These are phyloP conservation scores for Anisognathus igniventris DNA, from an alignment of 2,797 vertebrate genomes.

Conservation along the genomic window DNA sequence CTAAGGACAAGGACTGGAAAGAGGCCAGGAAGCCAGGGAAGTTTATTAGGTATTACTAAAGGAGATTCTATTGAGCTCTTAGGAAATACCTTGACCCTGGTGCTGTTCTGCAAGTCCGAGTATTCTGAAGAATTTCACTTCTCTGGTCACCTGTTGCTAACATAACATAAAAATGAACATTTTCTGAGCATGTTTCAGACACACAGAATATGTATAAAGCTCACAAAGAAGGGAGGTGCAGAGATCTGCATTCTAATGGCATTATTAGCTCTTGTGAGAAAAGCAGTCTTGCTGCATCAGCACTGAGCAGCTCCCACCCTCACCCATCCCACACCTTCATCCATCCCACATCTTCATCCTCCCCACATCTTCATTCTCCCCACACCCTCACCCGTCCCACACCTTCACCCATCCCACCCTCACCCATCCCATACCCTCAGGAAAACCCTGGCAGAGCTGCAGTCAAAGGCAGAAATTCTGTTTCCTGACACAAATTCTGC, in stretches of 20 bases:
- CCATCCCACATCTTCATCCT: not conserved
- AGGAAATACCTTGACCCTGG: not conserved
- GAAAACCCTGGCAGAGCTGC: not conserved
- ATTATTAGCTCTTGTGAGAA: not conserved
- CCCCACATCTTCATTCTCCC: rapidly evolving
- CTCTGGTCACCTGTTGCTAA: not conserved
- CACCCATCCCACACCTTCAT: not conserved
- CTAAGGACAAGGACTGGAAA: constrained; percentile 6
- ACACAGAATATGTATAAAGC: not conserved
- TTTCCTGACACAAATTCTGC: not conserved
- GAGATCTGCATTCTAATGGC: not conserved
- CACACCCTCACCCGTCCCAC: not conserved
- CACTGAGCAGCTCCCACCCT: not conserved
- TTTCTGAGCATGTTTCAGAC: not conserved
- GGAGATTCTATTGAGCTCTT: not conserved
- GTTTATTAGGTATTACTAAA: not conserved
- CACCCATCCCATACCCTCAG: not conserved
- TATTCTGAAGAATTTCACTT: not conserved
- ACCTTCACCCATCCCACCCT: too few relatives aligned
- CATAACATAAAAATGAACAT: not conserved
- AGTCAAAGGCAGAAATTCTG: not conserved
- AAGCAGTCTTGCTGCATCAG: not conserved
- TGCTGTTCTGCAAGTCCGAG: not conserved
- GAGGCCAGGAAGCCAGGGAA: constrained; percentile 1
- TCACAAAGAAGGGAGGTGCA: not conserved